Conservation (phyloP, 2,888 invertebrate species). For the Craniophora ligustri region DNA sequence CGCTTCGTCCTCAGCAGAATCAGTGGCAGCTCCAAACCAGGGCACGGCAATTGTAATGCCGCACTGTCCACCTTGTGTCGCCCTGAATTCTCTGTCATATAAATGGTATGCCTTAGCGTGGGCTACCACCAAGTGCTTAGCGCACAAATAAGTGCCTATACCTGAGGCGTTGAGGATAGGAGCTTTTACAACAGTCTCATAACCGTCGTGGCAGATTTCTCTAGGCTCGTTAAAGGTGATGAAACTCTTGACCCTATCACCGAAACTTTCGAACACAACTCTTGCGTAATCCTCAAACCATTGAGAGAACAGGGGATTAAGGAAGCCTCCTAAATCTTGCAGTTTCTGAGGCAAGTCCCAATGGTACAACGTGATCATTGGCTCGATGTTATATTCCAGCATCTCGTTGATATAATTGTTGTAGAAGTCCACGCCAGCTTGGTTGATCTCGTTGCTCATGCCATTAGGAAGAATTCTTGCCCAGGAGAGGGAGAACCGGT, state of each 20-base stretch:
- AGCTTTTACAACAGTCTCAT: constrained; percentile 68
- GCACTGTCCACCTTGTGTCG: constrained; percentile 56
- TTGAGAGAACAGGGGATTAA: constrained; percentile 72
- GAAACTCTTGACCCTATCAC: constrained; percentile 86
- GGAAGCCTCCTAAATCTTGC: constrained; percentile 86
- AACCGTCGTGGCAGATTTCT: constrained; percentile 75
- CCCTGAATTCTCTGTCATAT: constrained; percentile 71
- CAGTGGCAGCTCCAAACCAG: constrained; percentile 66
- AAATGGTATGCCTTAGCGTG: constrained; percentile 84
- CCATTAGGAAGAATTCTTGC: constrained; percentile 89
- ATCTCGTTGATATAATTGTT: constrained; percentile 90
- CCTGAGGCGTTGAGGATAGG: constrained; percentile 74
- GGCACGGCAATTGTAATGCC: constrained; percentile 63
- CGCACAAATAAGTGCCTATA: constrained; percentile 82
- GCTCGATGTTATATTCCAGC: constrained; percentile 88
- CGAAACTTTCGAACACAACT: constrained; percentile 76
- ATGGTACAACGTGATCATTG: constrained; percentile 87
- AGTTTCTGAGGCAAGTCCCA: constrained; percentile 86
- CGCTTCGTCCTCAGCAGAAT: constrained; percentile 66
- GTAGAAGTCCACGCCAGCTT: constrained; percentile 90
- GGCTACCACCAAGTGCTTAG: constrained; percentile 81
- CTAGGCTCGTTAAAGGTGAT: constrained; percentile 89
- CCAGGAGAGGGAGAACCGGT: constrained; percentile 90
- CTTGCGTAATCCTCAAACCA: constrained; percentile 85
- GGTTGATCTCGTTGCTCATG: constrained; percentile 82